Evolutionary conservation across 2,113 vertebrate species (phyloP), one percentile per base, ranked within the genome.

Genomic region (Cryptotis parvus): DNA sequence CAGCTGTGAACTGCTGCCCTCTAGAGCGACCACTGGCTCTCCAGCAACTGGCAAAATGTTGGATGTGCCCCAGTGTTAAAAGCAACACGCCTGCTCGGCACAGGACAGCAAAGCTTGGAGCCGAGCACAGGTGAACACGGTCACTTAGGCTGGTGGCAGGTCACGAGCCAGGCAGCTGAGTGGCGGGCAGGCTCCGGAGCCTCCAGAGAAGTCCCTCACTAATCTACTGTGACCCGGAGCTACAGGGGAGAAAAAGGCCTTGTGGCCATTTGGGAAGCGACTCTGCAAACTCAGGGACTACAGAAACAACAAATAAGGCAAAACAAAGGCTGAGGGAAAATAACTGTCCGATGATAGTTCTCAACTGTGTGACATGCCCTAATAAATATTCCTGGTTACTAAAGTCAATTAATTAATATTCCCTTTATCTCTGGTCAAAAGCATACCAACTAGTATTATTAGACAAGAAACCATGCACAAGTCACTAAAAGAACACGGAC

Each of bases 151-250:
- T 58, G 18, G 55, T 24, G 55, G 20, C 55, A 58, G 55, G 22
- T n/a, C n/a, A n/a, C n/a, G n/a, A n/a, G n/a, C n/a, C n/a, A n/a
- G n/a, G n/a, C n/a, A n/a, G n/a, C n/a, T n/a, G n/a, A n/a, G n/a
- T n/a, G n/a, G n/a, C n/a, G n/a, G n/a, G n/a, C n/a, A n/a, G n/a
- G n/a, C n/a, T 3, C 58, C 24, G n/a, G n/a, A 22, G 14, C n/a
- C n/a, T 65, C 14, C 12, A 39, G 33, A 18, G n/a, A 74, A n/a
- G 49, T 6, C 49, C 24, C 33, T 84, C 49, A 68, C 1, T 10
- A 16, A 88, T 65, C n/a, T n/a, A n/a, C n/a, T 6, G 45, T 49
- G 45, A 63, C 83, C 94, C 4, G 33, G 55, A 85, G 82, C 45
- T 37, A 5, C 3, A 41, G 11, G 49, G 52, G 31, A 33, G 22